Conservation (phyloP, 2,113 vertebrate species). For the Trematomus loennbergii region DNA sequence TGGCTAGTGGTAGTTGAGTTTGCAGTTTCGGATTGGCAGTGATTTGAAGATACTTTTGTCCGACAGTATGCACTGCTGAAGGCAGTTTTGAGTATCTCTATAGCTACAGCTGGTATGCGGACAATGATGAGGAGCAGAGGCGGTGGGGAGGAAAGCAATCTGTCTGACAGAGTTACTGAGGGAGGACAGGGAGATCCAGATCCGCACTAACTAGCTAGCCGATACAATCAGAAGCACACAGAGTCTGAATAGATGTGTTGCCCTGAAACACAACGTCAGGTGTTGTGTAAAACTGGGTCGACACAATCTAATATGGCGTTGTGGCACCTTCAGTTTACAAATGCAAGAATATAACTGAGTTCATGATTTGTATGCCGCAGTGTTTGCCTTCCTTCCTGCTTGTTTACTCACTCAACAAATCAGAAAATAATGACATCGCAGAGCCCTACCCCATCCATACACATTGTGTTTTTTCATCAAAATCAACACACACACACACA, state of each 20-base stretch:
- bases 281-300: constrained; percentile 35
- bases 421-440: constrained; percentile 17
- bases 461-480: not conserved
- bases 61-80: constrained; percentile 9
- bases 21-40: constrained; percentile 12
- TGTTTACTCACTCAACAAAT: constrained; percentile 43
- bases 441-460: not conserved
- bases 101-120: constrained; percentile 12
- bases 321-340: constrained; percentile 18
- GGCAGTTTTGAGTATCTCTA: constrained; percentile 18
- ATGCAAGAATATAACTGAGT: constrained; percentile 2
- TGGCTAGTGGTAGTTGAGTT: not conserved
- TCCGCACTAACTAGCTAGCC: constrained; percentile 32
- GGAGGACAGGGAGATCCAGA: constrained; percentile 36
- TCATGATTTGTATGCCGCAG: constrained; percentile 4
- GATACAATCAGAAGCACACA: constrained; percentile 32
- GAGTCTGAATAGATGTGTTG: constrained; percentile 20
- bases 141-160: constrained; percentile 31
- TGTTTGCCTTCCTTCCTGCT: constrained; percentile 19
- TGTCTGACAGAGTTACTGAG: constrained; percentile 27
- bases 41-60: constrained; percentile 28
- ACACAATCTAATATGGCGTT: constrained; percentile 17
- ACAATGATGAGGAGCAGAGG: constrained; percentile 17
- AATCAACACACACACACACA: not conserved
- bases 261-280: constrained; percentile 21